Percentiles rank a stretch among this genome's conserved stretches.
Evolutionary conservation across 2,113 vertebrate species (phyloP).

Genomic region (Pelobates fuscus): DNA sequence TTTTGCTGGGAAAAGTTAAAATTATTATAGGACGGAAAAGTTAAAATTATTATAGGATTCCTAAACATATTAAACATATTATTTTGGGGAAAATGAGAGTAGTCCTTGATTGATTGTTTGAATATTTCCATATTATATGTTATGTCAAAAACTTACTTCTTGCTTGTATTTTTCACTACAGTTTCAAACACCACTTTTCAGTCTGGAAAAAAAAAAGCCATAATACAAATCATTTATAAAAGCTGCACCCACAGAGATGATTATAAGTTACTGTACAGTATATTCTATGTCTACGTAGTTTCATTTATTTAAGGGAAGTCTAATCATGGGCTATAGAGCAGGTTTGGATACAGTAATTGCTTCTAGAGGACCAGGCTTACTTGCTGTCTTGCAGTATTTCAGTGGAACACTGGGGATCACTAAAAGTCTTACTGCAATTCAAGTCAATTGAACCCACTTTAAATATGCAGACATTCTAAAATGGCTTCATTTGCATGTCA

Average conservation of each 20-base stretch:
- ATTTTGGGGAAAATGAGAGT: too few species aligned
- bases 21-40: too few species aligned
- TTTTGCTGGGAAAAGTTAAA: too few species aligned
- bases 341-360: not conserved
- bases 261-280: not conserved
- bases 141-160: too few species aligned
- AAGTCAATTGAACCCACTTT: not conserved
- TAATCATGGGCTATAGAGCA: not conserved
- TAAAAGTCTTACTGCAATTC: not conserved
- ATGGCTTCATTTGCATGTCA: not conserved
- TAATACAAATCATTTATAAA: not conserved
- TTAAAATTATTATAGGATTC: too few species aligned
- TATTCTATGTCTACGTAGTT: not conserved
- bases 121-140: too few species aligned
- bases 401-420: not conserved
- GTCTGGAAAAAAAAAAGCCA: too few species aligned
- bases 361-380: not conserved
- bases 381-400: not conserved
- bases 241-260: not conserved
- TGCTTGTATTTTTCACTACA: too few species aligned
- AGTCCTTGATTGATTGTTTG: too few species aligned
- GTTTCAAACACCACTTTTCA: too few species aligned
- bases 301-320: not conserved
- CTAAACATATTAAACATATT: too few species aligned
- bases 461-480: not conserved